A percentile compares a stretch with the other conserved stretches of the same genome.
Evolutionary conservation across 2,113 vertebrate genomes (phyloP).

Genomic region (Chlorodrepanis virens): DNA sequence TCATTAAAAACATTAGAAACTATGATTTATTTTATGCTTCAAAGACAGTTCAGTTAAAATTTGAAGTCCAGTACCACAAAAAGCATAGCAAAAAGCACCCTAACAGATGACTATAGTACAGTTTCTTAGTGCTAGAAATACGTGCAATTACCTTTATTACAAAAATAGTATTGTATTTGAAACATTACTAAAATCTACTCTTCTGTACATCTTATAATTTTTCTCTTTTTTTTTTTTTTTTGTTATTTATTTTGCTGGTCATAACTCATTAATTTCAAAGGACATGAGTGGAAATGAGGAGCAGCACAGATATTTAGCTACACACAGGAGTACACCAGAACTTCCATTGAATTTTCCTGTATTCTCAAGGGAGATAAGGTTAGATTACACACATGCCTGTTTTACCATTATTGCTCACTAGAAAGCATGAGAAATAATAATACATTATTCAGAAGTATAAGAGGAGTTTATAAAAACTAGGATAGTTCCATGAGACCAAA

Average conservation of each 20-base stretch:
- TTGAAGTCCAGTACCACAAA: not conserved
- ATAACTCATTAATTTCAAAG: not conserved
- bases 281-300: not conserved
- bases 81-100: fast-evolving
- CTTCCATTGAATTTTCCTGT: not conserved
- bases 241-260: not conserved
- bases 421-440: not conserved
- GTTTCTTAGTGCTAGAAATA: not conserved
- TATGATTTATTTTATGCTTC: not conserved
- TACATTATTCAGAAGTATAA: not conserved
- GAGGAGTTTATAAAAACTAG: not conserved
- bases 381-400: not conserved
- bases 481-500: not conserved
- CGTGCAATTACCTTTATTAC: not conserved
- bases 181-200: not conserved
- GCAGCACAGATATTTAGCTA: not conserved
- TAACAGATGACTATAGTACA: not conserved
- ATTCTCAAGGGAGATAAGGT: not conserved
- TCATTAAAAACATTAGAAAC: not conserved
- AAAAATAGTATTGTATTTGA: not conserved
- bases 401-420: not conserved
- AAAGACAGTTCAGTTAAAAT: not conserved
- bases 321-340: not conserved
- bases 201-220: not conserved
- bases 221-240: not conserved